These are phyloP conservation scores for Vultur gryphus DNA, from an alignment of 2,797 vertebrate species.

Conservation along the genomic window DNA sequence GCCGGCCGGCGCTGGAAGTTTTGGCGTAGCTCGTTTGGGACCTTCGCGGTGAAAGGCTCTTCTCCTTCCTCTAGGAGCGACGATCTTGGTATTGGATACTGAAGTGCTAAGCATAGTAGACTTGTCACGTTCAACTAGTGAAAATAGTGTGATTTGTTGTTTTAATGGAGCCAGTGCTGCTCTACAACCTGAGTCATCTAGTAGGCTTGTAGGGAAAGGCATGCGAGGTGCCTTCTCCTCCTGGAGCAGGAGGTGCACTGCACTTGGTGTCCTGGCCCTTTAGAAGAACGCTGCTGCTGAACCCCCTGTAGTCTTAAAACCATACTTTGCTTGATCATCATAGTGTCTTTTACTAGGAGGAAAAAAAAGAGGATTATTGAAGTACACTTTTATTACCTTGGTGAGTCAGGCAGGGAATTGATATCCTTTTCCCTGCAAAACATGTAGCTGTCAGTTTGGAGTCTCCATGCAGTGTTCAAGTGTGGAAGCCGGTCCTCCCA, in stretches of 20 bases:
- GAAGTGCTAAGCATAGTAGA: neutral
- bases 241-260: neutral
- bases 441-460: neutral
- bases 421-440: neutral
- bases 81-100: rapidly evolving
- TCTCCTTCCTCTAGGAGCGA: rapidly evolving
- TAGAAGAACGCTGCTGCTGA: neutral
- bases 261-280: rapidly evolving
- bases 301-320: too few relatives aligned
- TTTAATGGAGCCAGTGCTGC: neutral
- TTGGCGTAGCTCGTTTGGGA: rapidly evolving
- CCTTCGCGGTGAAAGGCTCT: neutral
- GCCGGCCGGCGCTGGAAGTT: neutral
- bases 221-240: neutral
- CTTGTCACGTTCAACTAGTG: neutral
- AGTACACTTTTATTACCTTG: neutral
- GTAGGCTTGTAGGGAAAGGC: neutral
- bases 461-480: neutral
- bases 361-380: too few relatives aligned
- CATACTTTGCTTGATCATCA: neutral
- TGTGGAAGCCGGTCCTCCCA: neutral
- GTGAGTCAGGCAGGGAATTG: neutral
- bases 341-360: neutral
- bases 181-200: neutral
- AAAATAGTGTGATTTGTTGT: neutral